Evolutionary conservation across 2,797 vertebrate genomes (phyloP), one percentile per base, ranked within the genome.

Genomic region (Chloroceryle inda): DNA sequence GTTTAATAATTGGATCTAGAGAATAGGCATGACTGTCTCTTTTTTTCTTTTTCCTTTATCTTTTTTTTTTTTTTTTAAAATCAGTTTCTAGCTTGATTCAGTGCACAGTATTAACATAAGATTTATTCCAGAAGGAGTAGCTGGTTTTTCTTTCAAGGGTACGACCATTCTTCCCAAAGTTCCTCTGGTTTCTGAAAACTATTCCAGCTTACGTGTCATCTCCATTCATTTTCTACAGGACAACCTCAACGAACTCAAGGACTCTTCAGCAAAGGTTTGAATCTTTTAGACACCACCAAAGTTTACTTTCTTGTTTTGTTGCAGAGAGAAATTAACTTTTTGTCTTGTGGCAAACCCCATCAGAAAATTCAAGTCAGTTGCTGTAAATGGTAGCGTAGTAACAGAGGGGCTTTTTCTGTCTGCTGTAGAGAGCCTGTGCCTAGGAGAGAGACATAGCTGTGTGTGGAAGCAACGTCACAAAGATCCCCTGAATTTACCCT

Each of bases 161-260:
- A 97, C 88, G 94, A 89, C 98, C 97, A 92, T 98, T 97, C 96
- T 96, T 97, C 96, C 97, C 98, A 97, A 97, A 98, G 98, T 98
- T 98, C 98, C 98, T 97, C 97, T 99, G 99, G 98, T 99, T 99
- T 99, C 99, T 99, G 99, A 99, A 98, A 99, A 99, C 97, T 98
- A 98, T 98, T 98, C 98, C 99, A 99, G 99, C 99, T 99, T 98
- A 99, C 98, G 99, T 99, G 99, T 99, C 99, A 99, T 99, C 99
- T 99, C 99, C 99, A 98, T 99, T 99, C 99, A 99, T 99, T 99
- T 98, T 99, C 99, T 99, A 99, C 99, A 99, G 99, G 99, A 99
- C 98, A 99, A 98, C 99, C 98, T 98, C 99, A 99, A 98, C 98
- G 99, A 99, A 98, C 99, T 99, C 99, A 99, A 99, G 99, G 99